Percentiles rank a stretch among this genome's conserved stretches.
phyloP scores from a whole-genome alignment of 2,113 vertebrate genomes.

The Gallinago undulata region DNA sequence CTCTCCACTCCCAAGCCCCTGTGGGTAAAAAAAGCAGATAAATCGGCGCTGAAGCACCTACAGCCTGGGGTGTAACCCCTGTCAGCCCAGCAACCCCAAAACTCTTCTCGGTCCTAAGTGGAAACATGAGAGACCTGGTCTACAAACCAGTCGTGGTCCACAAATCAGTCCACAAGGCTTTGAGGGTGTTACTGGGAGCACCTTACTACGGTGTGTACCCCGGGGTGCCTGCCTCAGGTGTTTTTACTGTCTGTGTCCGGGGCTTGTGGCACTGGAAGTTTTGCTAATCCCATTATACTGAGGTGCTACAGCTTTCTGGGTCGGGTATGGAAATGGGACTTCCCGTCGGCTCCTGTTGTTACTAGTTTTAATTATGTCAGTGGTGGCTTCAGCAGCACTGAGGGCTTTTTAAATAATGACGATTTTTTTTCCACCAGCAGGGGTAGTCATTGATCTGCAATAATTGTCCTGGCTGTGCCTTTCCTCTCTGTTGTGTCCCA shows the following conservation, averaged over 20 bases:
- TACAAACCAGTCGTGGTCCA: background rate
- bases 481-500: background rate
- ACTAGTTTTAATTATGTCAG: background rate
- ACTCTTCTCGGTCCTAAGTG: background rate
- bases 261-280: background rate
- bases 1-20: conserved; percentile 79
- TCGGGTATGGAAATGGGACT: background rate
- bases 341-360: rapidly evolving
- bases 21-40: background rate
- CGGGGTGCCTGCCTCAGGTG: background rate
- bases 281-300: background rate
- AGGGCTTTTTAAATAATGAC: background rate
- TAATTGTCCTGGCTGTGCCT: background rate
- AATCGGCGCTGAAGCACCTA: background rate
- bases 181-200: background rate
- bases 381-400: background rate
- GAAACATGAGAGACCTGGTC: background rate
- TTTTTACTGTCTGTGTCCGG: background rate
- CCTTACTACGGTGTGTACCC: background rate
- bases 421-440: conserved; percentile 52
- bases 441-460: conserved; percentile 57
- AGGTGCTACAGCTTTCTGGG: background rate
- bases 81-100: background rate
- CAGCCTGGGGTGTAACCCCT: background rate
- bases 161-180: background rate